Conservation (phyloP, 1,140 invertebrate species). For the Drosophila tsacasi region DNA sequence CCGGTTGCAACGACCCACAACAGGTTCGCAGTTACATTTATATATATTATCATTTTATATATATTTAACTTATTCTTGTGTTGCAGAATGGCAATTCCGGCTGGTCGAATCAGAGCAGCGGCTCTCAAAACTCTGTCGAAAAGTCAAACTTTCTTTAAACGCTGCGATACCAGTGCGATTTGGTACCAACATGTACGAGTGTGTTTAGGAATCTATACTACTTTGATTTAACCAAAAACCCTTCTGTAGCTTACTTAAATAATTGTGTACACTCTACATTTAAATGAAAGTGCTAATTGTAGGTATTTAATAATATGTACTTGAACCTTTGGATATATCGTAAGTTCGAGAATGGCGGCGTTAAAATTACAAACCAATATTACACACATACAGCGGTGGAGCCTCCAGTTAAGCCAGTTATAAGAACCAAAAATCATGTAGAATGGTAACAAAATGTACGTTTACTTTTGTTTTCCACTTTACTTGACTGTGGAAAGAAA, state of each 20-base stretch:
- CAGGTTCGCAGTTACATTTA: slow-evolving; percentile 35
- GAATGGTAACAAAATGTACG: neutral
- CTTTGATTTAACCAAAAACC: slow-evolving; percentile 60
- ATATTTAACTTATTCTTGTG: neutral
- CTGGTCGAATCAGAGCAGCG: slow-evolving; percentile 77
- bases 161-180: slow-evolving; percentile 12
- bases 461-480: neutral
- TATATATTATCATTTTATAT: neutral
- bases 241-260: slow-evolving; percentile 56
- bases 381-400: neutral
- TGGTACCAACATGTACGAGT: slow-evolving; percentile 40
- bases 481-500: neutral
- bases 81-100: slow-evolving; percentile 64
- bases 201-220: slow-evolving; percentile 22
- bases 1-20: slow-evolving; percentile 57
- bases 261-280: slow-evolving; percentile 38
- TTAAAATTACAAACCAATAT: neutral
- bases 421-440: neutral
- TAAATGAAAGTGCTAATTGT: slow-evolving; percentile 14
- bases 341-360: slow-evolving; percentile 29
- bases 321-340: slow-evolving; percentile 34
- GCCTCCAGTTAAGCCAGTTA: neutral
- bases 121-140: slow-evolving; percentile 71
- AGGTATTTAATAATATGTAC: slow-evolving; percentile 23
- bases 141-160: slow-evolving; percentile 75